phyloP scores from a whole-genome alignment of 2,888 invertebrate genomes.

The Bimastos eiseni region DNA sequence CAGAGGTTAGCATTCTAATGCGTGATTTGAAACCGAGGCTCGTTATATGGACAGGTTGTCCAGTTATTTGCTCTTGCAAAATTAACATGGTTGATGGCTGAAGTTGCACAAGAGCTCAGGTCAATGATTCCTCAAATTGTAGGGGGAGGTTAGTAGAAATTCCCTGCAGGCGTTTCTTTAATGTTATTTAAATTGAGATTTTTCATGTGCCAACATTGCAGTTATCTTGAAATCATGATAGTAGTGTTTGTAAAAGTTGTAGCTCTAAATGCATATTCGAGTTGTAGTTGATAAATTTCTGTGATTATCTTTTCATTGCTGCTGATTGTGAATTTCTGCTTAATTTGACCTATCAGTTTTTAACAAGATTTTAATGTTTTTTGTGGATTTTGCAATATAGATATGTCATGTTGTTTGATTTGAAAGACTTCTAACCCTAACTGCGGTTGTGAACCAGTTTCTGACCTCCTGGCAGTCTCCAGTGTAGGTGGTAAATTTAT shows the following conservation, averaged over 20 bases:
- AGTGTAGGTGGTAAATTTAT: not conserved
- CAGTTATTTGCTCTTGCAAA: too few relatives aligned
- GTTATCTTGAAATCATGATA: not conserved
- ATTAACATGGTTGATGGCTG: too few relatives aligned
- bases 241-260: not conserved
- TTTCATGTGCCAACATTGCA: not conserved
- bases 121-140: not conserved
- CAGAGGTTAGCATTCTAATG: too few relatives aligned
- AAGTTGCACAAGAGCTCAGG: too few relatives aligned
- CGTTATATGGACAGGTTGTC: too few relatives aligned
- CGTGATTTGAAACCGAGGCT: too few relatives aligned
- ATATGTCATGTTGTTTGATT: not conserved
- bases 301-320: not conserved
- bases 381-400: not conserved
- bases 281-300: not conserved
- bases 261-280: not conserved
- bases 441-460: not conserved
- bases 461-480: not conserved
- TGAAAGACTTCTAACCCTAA: not conserved
- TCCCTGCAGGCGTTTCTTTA: not conserved
- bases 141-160: not conserved
- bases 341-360: not conserved
- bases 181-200: not conserved
- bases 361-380: not conserved
- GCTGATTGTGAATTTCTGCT: conserved; percentile 9